Evolutionary conservation across 2,888 invertebrate species (phyloP), one percentile per base, ranked within the genome.

Genomic region (Lomographa bimaculata): DNA sequence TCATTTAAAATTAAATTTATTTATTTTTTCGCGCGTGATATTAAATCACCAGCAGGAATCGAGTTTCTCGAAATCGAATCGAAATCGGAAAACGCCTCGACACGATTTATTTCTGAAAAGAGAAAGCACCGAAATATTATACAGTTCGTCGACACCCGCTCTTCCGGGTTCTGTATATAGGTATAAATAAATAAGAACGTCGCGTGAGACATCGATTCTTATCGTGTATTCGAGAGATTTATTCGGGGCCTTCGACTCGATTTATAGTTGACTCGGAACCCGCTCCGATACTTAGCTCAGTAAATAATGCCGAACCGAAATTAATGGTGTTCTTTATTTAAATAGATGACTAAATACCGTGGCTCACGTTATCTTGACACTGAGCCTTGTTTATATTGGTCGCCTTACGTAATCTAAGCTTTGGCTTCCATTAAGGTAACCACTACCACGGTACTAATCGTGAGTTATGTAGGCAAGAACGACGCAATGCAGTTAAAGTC

Each of bases 131-230:
- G 57, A 41, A 42, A 32, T 32, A 36, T 36, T 25, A n/a, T n/a
- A n/a, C 36, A 64, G 70, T 72, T 73, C 66, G 65, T 67, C 60
- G 70, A 70, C 73, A 64, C 68, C 66, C 62, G 64, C 64, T 73
- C 74, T 81, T 82, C 79, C 79, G 75, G 77, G 74, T 77, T 74
- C 60, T 54, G 63, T 71, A 75, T 71, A 69, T 71, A 76, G 52
- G 57, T 61, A 71, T 37, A 40, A 72, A 77, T 75, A 82, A 82
- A 83, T 79, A 84, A 77, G 74, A 75, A 76, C 73, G 74, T 86
- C 75, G 83, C 85, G 81, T 82, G 85, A 85, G 83, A 80, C 85
- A 79, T 79, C 79, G 86, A 83, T 85, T 81, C 83, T 87, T 87
- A 89, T 89, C 89, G 84, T 50, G 81, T 78, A 74, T 71, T 66